Evolutionary conservation across 2,797 vertebrate species (phyloP), one percentile per base, ranked within the genome.

Genomic region (Melanotaenia trifasciata): DNA sequence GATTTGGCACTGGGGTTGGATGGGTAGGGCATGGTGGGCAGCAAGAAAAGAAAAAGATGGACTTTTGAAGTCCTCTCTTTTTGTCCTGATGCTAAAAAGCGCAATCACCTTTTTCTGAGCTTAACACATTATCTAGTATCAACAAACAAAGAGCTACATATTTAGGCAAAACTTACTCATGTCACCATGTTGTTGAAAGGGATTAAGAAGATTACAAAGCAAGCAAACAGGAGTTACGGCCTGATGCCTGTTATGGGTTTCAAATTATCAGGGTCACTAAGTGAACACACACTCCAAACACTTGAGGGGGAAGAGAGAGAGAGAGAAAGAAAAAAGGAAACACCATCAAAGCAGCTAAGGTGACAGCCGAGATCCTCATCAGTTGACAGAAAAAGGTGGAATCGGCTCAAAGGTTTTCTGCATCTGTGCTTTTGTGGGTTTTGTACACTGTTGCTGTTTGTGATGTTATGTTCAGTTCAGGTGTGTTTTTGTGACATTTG

Each of bases 361-460:
- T 59, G 26, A 72, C 64, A 64, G 40, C 40, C 22, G 18, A 45
- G 66, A 76, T 64, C 84, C 47, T 72, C 26, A 33, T 56, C 26
- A 22, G 1, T 66, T 76, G 53, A 68, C 32, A 63, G 91, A 91
- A 92, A 91, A 94, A 92, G 90, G 90, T 93, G 93, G 81, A 90
- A 83, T 85, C 63, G 51, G 70, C 84, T 89, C 72, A 73, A 67
- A 71, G 24, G 54, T 80, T 72, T 57, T 70, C 58, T 84, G 85
- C 83, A 79, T 85, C 78, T 87, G 74, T 84, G 80, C 82, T 74
- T 60, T 0, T 76, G 47, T 85, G 58, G 59, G 61, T 78, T 72
- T 66, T 62, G 68, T 83, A 35, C 24, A 1, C 16, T 67, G 35
- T 76, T 70, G 79, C 78, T 80, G 60, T 87, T 74, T 78, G 67